Evolutionary conservation across 2,113 vertebrate species (phyloP), one percentile per base, ranked within the genome.

Genomic region (Mus spicilegus): DNA sequence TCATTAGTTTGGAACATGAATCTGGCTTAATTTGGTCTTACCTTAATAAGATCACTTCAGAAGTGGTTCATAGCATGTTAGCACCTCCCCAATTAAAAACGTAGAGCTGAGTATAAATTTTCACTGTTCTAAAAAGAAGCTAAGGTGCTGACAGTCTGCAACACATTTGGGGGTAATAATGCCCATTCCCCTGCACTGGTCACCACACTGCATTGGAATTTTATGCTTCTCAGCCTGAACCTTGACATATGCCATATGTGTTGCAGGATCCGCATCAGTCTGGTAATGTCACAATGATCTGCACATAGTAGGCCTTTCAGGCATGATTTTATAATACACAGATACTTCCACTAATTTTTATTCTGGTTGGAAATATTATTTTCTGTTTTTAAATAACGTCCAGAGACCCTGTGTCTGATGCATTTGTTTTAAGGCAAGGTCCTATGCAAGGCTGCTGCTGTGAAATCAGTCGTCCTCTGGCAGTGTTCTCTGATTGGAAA

Each of bases 361-460:
- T 88, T 70, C 36, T 94, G 56, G 95, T 9, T 78, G 5, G 12
- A 92, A 89, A 39, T n/a, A 63, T 67, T 22, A 67, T 4, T 92
- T 93, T 80, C 36, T 91, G 46, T 12, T 28, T 95, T 87, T 78
- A 88, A 95, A 91, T 54, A 75, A 89, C 14, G 58, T 22, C 6
- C 85, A 11, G 54, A 39, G 58, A 77, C 70, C 24, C 4, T 5
- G 11, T 42, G 20, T 30, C 54, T 11, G 1, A 4, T 17, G 61
- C 2, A 39, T 78, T 33, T 90, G 39, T 33, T 95, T 94, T 82
- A 73, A 86, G 78, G 63, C 16, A 85, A 96, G 46, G 72, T 58
- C 20, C 42, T n/a, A 12, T 4, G 12, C 69, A 87, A 51, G 65
- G 5, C 67, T 13, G 16, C 33, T 7, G 36, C 39, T 8, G 12